Evolutionary conservation across 2,888 invertebrate genomes (phyloP), one percentile per base, ranked within the genome.

Genomic region (Mechanitis mazaeus): DNA sequence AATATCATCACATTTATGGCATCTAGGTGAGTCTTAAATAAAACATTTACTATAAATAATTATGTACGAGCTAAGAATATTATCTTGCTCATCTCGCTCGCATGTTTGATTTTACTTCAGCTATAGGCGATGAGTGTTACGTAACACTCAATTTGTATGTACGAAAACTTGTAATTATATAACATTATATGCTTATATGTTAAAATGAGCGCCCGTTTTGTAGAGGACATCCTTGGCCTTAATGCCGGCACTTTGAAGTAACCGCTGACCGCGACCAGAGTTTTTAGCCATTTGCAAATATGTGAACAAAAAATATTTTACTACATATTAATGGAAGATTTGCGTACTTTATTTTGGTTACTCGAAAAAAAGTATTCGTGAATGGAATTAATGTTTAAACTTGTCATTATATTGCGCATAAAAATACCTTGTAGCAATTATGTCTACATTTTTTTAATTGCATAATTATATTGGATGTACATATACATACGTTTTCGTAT

Each of bases 191-290:
- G 77, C 79, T 75, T 80, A 76, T 85, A 84, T 85, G 81, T 82
- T 81, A 80, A 81, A 77, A 80, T 82, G 83, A 84, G 82, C 78
- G 78, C 76, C 79, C 79, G 83, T 84, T 83, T 81, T 80, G 80
- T 80, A 76, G 71, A 73, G 72, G 79, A 72, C 67, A 81, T 81
- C 85, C 83, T 84, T 84, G 85, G 78, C 84, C 81, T 83, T 83
- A 85, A 84, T 84, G 81, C 72, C 82, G 80, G 83, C 69, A 69
- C 74, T 80, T 86, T 85, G 84, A 83, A 78, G 82, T 77, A 77
- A 75, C 74, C 75, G 75, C 72, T 71, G 68, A 67, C 68, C 66
- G 71, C 71, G 71, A 61, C 68, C 73, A 71, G 68, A 69, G 81
- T 81, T 77, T 79, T 85, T 85, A 84, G 81, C 80, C 75, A 78